Evolutionary conservation across 2,797 vertebrate genomes (phyloP).

Genomic region (Lagorchestes hirsutus): DNA sequence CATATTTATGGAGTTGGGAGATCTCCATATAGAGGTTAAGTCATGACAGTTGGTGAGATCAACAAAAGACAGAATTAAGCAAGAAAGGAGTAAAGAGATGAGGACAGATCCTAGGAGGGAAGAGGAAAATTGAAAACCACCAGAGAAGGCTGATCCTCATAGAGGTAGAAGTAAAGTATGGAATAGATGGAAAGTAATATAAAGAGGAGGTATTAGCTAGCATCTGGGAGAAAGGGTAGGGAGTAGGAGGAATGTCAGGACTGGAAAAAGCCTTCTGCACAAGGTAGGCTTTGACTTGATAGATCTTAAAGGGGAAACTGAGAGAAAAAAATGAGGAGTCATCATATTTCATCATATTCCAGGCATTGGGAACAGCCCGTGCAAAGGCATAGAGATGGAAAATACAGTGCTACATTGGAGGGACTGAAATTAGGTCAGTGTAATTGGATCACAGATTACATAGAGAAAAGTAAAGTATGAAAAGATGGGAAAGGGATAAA

Average conservation of each 20-base stretch:
- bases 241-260: not conserved
- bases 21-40: not conserved
- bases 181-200: not conserved
- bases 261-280: not conserved
- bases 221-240: not conserved
- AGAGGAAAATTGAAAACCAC: not conserved
- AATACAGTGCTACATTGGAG: not conserved
- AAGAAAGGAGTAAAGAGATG: not conserved
- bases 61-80: not conserved
- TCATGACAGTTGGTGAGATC: not conserved
- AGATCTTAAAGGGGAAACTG: not conserved
- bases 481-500: not conserved
- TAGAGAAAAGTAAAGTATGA: not conserved
- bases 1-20: not conserved
- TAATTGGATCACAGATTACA: not conserved
- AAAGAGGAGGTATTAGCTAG: not conserved
- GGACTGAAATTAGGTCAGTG: not conserved
- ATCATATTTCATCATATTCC: not conserved
- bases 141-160: not conserved
- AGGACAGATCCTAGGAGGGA: not conserved
- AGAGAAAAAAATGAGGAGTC: not conserved
- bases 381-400: not conserved
- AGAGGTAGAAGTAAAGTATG: not conserved
- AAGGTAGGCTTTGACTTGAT: not conserved
- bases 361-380: not conserved